A percentile compares a stretch with the other conserved stretches of the same genome.
phyloP scores from a whole-genome alignment of 2,113 vertebrate genomes.

The Holacanthus passer region DNA sequence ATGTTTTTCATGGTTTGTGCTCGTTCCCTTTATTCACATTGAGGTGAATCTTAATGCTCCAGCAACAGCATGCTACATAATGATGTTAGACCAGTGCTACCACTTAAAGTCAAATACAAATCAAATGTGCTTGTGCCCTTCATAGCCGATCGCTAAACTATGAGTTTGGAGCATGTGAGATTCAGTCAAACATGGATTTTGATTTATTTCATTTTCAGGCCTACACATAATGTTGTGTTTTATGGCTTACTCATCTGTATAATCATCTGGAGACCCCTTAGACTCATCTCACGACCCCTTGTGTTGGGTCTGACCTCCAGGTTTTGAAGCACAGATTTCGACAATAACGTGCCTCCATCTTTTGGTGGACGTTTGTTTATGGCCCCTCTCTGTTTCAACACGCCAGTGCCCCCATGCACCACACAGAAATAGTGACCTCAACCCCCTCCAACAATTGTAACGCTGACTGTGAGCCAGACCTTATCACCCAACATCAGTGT shows the following conservation, averaged over 20 bases:
- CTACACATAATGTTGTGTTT: neutral
- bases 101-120: neutral
- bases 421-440: neutral
- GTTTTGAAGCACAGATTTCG: neutral
- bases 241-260: neutral
- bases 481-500: neutral
- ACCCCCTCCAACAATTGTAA: neutral
- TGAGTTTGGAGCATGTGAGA: neutral
- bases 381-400: neutral
- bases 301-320: neutral
- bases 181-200: neutral
- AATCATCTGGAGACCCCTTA: neutral
- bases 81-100: neutral
- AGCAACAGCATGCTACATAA: neutral
- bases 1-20: neutral
- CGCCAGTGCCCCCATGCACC: neutral
- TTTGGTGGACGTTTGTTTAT: neutral
- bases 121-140: neutral
- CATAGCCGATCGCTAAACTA: neutral
- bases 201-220: neutral
- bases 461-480: neutral
- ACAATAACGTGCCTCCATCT: neutral
- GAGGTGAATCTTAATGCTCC: neutral
- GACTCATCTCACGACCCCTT: neutral
- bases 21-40: neutral